A percentile compares a stretch with the other conserved stretches of the same genome.
Evolutionary conservation across 2,888 invertebrate genomes (phyloP).

Genomic region (Leptinotarsa juncta): DNA sequence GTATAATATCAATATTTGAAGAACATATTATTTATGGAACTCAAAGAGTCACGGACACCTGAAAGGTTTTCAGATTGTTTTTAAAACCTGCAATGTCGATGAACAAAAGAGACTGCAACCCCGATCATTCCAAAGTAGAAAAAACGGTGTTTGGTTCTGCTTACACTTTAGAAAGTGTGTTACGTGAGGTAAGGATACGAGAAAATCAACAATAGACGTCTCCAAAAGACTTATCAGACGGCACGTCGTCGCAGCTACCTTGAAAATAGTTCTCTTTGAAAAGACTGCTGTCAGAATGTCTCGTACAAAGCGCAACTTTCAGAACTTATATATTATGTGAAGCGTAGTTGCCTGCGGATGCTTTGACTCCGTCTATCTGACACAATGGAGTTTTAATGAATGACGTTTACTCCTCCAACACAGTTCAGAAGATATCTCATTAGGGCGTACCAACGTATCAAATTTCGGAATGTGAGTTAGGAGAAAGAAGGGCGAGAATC

Average conservation of each 20-base stretch:
- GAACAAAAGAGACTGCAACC: too few relatives aligned
- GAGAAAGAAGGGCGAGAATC: not conserved
- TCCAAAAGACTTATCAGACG: not conserved
- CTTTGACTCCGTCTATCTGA: not conserved
- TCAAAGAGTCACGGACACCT: too few relatives aligned
- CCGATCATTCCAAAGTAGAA: too few relatives aligned
- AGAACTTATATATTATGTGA: not conserved
- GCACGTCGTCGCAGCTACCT: not conserved
- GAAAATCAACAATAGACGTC: not conserved
- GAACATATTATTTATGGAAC: too few relatives aligned
- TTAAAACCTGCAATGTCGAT: too few relatives aligned
- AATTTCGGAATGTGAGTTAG: constrained; percentile 8
- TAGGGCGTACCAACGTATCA: constrained; percentile 4
- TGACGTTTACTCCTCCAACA: constrained; percentile 1
- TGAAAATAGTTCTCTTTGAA: not conserved
- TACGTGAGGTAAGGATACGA: not conserved
- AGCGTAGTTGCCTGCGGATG: constrained; percentile 5
- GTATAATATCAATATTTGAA: too few relatives aligned
- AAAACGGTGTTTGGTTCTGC: too few relatives aligned
- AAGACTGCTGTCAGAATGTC: not conserved
- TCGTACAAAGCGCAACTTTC: not conserved
- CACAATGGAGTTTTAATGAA: constrained; percentile 17
- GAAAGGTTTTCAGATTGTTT: too few relatives aligned
- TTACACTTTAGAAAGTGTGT: not conserved
- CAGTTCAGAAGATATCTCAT: constrained; percentile 11